Percentiles rank a stretch among this genome's conserved stretches.
Conservation (phyloP, 2,888 invertebrate species). For the Acrobasis repandana region DNA sequence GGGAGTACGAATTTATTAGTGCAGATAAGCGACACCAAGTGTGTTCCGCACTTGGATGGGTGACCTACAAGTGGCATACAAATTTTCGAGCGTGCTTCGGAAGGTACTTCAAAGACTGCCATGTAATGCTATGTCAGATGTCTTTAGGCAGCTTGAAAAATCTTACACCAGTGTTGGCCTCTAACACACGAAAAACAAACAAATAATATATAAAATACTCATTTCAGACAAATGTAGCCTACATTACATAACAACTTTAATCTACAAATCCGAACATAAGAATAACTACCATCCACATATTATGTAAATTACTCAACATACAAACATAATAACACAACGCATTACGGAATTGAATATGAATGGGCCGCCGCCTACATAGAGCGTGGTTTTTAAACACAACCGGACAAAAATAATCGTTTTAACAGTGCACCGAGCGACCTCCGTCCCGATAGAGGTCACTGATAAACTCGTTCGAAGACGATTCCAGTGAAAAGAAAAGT, state of each 20-base stretch:
- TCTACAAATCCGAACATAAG: neutral
- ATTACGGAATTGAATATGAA: constrained; percentile 40
- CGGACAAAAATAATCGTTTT: constrained; percentile 70
- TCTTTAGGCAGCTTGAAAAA: too few relatives aligned
- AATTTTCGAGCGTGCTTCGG: too few relatives aligned
- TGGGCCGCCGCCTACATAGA: constrained; percentile 46
- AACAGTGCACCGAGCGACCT: constrained; percentile 58
- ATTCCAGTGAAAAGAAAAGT: constrained; percentile 16
- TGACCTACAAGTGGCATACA: too few relatives aligned
- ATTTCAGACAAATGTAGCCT: neutral
- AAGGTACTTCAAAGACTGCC: too few relatives aligned
- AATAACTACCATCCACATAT: neutral
- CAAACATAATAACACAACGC: constrained; percentile 10
- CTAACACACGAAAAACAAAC: too few relatives aligned
- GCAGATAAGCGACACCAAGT: too few relatives aligned
- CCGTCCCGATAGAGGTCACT: constrained; percentile 55
- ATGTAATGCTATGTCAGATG: too few relatives aligned
- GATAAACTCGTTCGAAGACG: constrained; percentile 31
- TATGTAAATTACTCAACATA: constrained; percentile 18
- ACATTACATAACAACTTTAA: neutral
- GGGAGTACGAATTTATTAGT: too few relatives aligned
- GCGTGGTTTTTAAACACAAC: constrained; percentile 48
- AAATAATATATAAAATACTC: too few relatives aligned
- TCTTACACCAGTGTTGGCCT: too few relatives aligned
- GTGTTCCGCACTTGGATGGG: too few relatives aligned